Evolutionary conservation across 2,113 vertebrate species (phyloP).

Genomic region (Cercopithecus mona): DNA sequence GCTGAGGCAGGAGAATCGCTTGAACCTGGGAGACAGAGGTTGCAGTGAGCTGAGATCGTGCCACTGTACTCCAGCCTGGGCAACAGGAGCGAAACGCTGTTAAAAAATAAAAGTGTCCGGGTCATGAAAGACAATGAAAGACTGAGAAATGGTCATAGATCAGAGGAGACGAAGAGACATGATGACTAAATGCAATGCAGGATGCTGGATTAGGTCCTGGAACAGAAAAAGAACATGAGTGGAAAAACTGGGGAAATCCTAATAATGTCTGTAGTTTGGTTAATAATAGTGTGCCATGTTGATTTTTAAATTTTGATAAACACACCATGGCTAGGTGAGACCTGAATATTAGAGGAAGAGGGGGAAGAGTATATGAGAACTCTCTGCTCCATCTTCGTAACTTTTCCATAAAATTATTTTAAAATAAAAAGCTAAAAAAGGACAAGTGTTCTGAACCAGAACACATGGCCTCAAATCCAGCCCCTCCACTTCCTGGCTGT

Average conservation of each 20-base stretch:
- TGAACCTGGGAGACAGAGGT: no score
- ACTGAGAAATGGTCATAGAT: not conserved
- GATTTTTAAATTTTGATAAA: not conserved
- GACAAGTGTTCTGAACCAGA: not conserved
- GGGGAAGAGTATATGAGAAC: not conserved
- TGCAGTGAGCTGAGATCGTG: no score
- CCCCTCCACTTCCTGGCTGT: not conserved
- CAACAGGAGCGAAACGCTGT: no score
- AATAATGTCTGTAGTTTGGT: not conserved
- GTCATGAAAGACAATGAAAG: not conserved
- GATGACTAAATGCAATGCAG: accelerated
- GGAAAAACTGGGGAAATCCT: not conserved
- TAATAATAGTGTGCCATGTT: not conserved
- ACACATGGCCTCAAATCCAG: not conserved
- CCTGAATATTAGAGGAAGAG: not conserved
- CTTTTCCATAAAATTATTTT: not conserved
- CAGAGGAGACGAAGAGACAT: not conserved
- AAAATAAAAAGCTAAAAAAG: not conserved
- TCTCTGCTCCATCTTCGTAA: not conserved
- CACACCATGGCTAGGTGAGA: not conserved
- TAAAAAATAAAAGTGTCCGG: not conserved
- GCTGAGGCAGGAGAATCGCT: no score
- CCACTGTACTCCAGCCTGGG: no score
- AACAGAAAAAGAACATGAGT: not conserved
- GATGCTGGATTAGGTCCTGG: not conserved